Conservation (phyloP, 2,113 vertebrate species). For the Egretta garzetta region DNA sequence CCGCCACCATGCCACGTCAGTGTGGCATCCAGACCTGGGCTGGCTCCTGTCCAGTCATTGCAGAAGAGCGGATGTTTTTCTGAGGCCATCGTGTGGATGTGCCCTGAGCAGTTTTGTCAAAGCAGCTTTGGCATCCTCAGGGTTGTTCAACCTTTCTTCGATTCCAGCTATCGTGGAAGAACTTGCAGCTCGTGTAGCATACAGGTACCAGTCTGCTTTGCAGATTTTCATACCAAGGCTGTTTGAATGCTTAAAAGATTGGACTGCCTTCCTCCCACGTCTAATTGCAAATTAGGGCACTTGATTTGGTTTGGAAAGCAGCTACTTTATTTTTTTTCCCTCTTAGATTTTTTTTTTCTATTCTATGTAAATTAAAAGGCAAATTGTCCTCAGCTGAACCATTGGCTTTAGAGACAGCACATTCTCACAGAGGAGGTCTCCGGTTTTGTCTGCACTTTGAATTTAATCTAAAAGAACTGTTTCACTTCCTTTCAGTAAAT, state of each 20-base stretch:
- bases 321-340: background rate
- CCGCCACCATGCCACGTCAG: background rate
- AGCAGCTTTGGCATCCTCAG: fast-evolving
- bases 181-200: fast-evolving
- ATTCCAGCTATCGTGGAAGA: background rate
- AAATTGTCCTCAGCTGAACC: background rate
- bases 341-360: fast-evolving
- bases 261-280: background rate
- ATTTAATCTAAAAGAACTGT: background rate
- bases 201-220: background rate
- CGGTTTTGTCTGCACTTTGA: background rate
- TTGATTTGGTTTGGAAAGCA: background rate
- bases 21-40: background rate
- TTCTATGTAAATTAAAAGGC: background rate
- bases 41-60: fast-evolving
- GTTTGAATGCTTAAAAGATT: background rate
- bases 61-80: background rate
- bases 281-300: background rate
- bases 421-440: background rate
- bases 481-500: background rate
- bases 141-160: background rate
- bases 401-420: background rate
- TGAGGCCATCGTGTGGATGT: fast-evolving
- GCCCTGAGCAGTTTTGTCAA: background rate
- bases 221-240: background rate